These are phyloP conservation scores for Pipa parva DNA, from an alignment of 2,113 vertebrate species.

Conservation along the genomic window DNA sequence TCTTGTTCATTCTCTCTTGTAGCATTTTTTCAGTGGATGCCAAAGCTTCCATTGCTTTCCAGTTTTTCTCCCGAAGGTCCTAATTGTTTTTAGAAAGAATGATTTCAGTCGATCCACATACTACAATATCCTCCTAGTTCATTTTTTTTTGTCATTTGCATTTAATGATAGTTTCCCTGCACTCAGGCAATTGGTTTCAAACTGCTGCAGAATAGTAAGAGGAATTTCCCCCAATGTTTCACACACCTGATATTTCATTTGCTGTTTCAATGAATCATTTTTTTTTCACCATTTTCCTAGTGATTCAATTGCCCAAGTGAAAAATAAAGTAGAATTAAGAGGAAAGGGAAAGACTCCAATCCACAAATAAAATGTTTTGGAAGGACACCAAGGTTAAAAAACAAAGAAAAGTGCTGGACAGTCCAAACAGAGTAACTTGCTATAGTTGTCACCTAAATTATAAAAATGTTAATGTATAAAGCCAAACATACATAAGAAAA, in stretches of 20 bases:
- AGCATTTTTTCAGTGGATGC: constrained; percentile 99
- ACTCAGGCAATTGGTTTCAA: constrained; percentile 45
- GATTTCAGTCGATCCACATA: constrained; percentile 88
- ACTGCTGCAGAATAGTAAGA: not conserved
- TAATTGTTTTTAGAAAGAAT: constrained; percentile 98
- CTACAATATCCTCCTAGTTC: constrained; percentile 58
- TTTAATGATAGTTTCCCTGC: constrained; percentile 65
- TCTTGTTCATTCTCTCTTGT: constrained; percentile 97
- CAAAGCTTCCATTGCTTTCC: constrained; percentile 99
- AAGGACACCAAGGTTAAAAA: constrained; percentile 44
- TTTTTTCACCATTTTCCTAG: no score
- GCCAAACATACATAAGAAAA: no score
- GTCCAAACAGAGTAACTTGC: not conserved
- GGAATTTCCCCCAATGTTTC: no score
- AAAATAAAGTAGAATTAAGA: constrained; percentile 54
- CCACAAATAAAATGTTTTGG: constrained; percentile 57
- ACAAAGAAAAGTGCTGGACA: constrained; percentile 45
- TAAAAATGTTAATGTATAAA: no score
- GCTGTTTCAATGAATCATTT: no score
- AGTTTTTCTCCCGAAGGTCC: constrained; percentile 99
- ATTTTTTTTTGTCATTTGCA: constrained; percentile 56
- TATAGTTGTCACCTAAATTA: no score
- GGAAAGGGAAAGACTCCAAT: constrained; percentile 58
- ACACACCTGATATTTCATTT: no score
- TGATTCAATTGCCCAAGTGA: constrained; percentile 46